Base-by-base conservation (phyloP, 1,140 invertebrate species). In the Aplysia californica region DNA sequence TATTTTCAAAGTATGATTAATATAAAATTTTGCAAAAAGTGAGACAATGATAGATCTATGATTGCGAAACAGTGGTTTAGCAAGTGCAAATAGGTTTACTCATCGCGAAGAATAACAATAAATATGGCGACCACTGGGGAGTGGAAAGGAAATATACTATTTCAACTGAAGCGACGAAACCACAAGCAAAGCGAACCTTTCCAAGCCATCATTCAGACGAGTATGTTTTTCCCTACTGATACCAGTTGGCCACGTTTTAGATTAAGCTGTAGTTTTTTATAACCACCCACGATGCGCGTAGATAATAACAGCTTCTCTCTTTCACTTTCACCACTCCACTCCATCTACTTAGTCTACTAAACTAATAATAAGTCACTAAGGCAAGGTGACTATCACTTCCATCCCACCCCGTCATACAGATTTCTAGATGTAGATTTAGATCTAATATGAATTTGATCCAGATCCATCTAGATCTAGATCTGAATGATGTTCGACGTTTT, bases 31-130 rank as follows among this genome's bases (percentile, higher is more conserved):
- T n/a, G n/a, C n/a, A n/a, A n/a, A n/a, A n/a, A n/a, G n/a, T n/a
- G n/a, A n/a, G n/a, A n/a, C n/a, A n/a, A n/a, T n/a, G n/a, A n/a
- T n/a, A n/a, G n/a, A n/a, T n/a, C n/a, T n/a, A n/a, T n/a, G n/a
- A n/a, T n/a, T n/a, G n/a, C n/a, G n/a, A n/a, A n/a, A n/a, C n/a
- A n/a, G n/a, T n/a, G n/a, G n/a, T n/a, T n/a, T n/a, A n/a, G n/a
- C n/a, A n/a, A n/a, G n/a, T n/a, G n/a, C n/a, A n/a, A n/a, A n/a
- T n/a, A n/a, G n/a, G n/a, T 44, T 41, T 41, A 39, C 69, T 20
- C 23, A 38, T 61, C 58, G 23, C 58, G 58, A 69, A 70, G 29
- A 31, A 61, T 36, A 73, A 73, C 70, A 73, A 73, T n/a, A n/a
- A n/a, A 73, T 23, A 73, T 73, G 70, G 70, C 70, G 33, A 26